Evolutionary conservation across 2,888 invertebrate genomes (phyloP).

Genomic region (Macrophya alboannulata): DNA sequence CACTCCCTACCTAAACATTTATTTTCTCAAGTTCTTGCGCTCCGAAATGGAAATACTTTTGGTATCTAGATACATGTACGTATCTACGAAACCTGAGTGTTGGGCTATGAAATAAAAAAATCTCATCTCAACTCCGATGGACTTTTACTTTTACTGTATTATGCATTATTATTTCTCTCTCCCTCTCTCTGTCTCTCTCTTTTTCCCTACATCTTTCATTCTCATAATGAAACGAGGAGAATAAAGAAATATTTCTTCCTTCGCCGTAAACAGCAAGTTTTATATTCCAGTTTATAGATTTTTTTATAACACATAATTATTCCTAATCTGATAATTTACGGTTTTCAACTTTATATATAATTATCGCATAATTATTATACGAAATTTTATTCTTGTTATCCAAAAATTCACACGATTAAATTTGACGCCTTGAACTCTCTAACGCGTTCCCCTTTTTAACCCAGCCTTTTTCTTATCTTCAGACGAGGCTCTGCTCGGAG

Average conservation of each 20-base stretch:
- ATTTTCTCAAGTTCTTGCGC: constrained; percentile 26
- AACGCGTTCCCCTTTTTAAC: neutral
- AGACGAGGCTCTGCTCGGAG: constrained; percentile 12
- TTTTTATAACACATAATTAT: neutral
- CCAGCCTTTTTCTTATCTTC: neutral
- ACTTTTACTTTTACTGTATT: constrained; percentile 3
- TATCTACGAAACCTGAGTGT: neutral
- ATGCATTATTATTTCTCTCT: neutral
- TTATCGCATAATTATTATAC: neutral
- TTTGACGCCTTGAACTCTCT: neutral
- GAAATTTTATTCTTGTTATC: neutral
- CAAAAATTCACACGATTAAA: constrained; percentile 3
- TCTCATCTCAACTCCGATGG: constrained; percentile 27
- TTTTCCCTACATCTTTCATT: neutral
- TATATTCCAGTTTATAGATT: neutral
- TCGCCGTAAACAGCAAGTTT: too few relatives aligned
- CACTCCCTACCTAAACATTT: constrained; percentile 48
- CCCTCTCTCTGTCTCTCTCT: neutral
- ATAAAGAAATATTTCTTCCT: too few relatives aligned
- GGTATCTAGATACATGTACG: neutral
- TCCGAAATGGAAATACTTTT: constrained; percentile 31
- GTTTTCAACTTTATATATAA: neutral
- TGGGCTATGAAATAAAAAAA: constrained; percentile 23
- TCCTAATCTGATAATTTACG: neutral
- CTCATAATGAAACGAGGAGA: neutral